A percentile compares a stretch with the other conserved stretches of the same genome.
These are phyloP conservation scores for Rhogogaster chlorosoma DNA, from an alignment of 2,888 invertebrate species.

Conservation along the genomic window DNA sequence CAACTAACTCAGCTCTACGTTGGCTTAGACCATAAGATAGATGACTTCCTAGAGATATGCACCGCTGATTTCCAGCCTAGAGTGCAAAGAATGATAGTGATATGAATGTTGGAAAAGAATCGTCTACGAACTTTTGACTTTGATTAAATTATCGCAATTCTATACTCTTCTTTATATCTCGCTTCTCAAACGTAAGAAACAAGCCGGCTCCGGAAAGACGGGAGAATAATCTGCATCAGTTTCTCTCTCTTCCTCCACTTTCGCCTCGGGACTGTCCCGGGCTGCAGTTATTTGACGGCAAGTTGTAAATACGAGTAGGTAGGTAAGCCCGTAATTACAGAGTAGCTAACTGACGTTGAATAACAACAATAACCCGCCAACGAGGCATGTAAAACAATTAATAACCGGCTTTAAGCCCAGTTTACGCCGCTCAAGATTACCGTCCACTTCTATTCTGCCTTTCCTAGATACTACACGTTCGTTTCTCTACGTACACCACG, in stretches of 20 bases:
- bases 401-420: slow-evolving; percentile 36
- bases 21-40: slow-evolving; percentile 30
- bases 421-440: slow-evolving; percentile 36
- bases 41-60: slow-evolving; percentile 44
- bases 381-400: slow-evolving; percentile 48
- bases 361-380: slow-evolving; percentile 47
- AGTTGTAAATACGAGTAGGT: slow-evolving; percentile 30
- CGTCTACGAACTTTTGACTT: background rate
- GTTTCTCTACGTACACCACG: background rate
- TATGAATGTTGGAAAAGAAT: background rate
- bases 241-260: background rate
- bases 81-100: background rate
- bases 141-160: background rate
- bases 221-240: background rate
- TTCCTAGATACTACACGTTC: background rate
- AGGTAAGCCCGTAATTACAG: slow-evolving; percentile 36
- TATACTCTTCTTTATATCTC: background rate
- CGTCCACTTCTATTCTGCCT: background rate
- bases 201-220: background rate
- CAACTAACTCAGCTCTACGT: background rate
- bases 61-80: slow-evolving; percentile 18
- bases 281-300: slow-evolving; percentile 11
- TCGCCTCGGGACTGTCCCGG: slow-evolving; percentile 18
- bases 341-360: slow-evolving; percentile 46
- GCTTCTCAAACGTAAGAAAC: background rate